Percentiles rank a stretch among this genome's conserved stretches.
Evolutionary conservation across 2,888 invertebrate species (phyloP).

Genomic region (Standfussiana lucernea): DNA sequence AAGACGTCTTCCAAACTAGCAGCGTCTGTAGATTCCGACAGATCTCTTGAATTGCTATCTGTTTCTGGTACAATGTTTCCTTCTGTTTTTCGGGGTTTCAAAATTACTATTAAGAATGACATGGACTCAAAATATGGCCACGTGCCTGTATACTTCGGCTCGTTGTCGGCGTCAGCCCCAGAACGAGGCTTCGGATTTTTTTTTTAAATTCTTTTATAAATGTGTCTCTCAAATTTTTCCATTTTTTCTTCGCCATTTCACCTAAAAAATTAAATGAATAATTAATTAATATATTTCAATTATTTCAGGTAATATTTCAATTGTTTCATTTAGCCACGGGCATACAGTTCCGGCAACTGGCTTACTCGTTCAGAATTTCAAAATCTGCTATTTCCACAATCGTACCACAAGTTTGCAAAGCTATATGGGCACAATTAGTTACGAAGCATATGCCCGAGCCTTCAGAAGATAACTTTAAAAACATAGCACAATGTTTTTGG

Average conservation of each 20-base stretch:
- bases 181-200: constrained; percentile 62
- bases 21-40: constrained; percentile 16
- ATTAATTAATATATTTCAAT: too few relatives aligned
- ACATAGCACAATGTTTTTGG: constrained; percentile 53
- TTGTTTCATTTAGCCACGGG: constrained; percentile 60
- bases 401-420: constrained; percentile 61
- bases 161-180: constrained; percentile 56
- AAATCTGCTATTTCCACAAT: constrained; percentile 63
- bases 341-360: constrained; percentile 59
- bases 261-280: too few relatives aligned
- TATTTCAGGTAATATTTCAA: constrained; percentile 58
- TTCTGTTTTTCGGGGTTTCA: constrained; percentile 63
- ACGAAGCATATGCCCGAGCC: constrained; percentile 49
- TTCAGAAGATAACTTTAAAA: constrained; percentile 53
- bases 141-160: constrained; percentile 62
- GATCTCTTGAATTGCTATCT: constrained; percentile 39
- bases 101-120: constrained; percentile 59
- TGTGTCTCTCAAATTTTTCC: constrained; percentile 64
- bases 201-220: constrained; percentile 62
- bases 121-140: constrained; percentile 64
- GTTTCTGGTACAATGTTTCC: constrained; percentile 51
- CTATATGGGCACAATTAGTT: constrained; percentile 60
- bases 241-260: constrained; percentile 60
- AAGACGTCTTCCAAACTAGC: constrained; percentile 35
- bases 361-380: constrained; percentile 62